These are phyloP conservation scores for Natrix natrix DNA, from an alignment of 2,797 vertebrate species.

Conservation along the genomic window DNA sequence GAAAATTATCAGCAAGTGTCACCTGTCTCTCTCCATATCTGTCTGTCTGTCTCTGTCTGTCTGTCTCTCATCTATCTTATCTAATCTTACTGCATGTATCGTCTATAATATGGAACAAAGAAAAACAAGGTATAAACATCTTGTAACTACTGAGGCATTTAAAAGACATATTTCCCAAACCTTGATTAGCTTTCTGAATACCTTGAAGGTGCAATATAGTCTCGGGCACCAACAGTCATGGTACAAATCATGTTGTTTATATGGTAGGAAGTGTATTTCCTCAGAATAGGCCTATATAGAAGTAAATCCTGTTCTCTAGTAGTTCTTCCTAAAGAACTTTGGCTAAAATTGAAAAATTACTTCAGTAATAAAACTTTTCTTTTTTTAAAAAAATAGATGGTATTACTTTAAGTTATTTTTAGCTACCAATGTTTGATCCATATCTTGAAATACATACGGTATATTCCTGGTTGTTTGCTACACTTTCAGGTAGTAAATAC, in stretches of 20 bases:
- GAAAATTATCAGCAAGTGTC: neutral
- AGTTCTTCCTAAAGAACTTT: neutral
- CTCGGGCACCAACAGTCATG: neutral
- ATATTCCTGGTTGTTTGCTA: neutral
- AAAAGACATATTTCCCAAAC: neutral
- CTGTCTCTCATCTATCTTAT: neutral
- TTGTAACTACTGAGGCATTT: neutral
- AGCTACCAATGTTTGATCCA: neutral
- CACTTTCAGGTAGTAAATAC: constrained; percentile 1
- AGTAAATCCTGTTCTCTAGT: neutral
- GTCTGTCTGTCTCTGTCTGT: neutral
- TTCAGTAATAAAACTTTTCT: neutral
- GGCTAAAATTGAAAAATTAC: neutral
- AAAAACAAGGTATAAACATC: neutral
- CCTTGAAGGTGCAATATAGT: neutral
- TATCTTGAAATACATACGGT: neutral
- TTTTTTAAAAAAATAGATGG: neutral
- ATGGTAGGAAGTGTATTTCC: neutral
- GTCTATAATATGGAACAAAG: neutral
- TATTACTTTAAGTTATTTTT: neutral
- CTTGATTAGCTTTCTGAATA: neutral
- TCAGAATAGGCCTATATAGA: neutral
- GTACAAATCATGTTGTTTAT: neutral
- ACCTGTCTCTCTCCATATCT: neutral
- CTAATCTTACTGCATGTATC: neutral